Conservation (phyloP, 2,113 vertebrate species). For the Vulpes lagopus region DNA sequence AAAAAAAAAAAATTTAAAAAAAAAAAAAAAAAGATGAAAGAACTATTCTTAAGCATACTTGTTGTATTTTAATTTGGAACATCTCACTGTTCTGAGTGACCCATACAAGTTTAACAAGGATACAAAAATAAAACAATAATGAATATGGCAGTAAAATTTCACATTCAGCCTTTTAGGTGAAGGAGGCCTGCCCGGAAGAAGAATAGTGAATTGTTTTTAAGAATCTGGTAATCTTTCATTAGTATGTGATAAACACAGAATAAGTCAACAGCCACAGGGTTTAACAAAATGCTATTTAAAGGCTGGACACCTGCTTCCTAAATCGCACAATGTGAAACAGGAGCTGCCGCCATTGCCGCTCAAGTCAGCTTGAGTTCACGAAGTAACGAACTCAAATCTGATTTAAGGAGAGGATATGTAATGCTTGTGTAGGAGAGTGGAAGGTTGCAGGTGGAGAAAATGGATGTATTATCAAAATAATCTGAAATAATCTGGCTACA, state of each 20-base stretch:
- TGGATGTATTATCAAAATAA: background rate
- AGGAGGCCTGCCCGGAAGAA: background rate
- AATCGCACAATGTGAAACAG: background rate
- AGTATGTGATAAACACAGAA: background rate
- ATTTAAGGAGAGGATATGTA: background rate
- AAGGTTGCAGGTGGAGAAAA: background rate
- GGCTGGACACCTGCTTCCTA: conserved; percentile 24
- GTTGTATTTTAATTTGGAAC: background rate
- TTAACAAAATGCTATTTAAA: conserved; percentile 39
- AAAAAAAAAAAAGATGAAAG: background rate
- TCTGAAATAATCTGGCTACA: background rate
- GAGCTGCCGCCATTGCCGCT: background rate
- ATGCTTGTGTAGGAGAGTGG: background rate
- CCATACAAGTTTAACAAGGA: conserved; percentile 27
- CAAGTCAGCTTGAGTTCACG: background rate
- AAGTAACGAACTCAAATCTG: background rate
- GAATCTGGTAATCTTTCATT: background rate
- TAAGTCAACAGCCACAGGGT: background rate
- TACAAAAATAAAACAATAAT: conserved; percentile 51
- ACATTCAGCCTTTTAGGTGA: conserved; percentile 11
- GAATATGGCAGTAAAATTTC: conserved; percentile 28
- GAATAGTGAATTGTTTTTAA: background rate
- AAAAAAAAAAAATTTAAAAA: no score
- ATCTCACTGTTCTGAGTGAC: background rate
- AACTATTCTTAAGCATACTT: background rate